Evolutionary conservation across 2,113 vertebrate genomes (phyloP), one percentile per base, ranked within the genome.

Genomic region (Sminthopsis crassicaudata): DNA sequence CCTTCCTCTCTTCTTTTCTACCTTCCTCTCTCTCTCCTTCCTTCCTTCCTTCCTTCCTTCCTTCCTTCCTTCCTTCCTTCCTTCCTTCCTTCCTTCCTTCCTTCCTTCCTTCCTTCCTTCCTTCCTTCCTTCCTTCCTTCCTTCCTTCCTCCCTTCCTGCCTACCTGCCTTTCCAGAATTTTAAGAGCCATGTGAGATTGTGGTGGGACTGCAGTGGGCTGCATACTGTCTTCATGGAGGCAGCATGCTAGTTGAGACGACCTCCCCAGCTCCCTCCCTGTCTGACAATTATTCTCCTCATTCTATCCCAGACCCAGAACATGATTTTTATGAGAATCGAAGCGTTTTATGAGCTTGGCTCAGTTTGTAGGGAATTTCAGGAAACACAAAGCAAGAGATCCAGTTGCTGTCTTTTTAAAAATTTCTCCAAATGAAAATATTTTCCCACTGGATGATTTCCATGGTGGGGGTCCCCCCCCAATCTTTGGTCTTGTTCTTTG

Each of bases 401-500:
- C 10, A 53, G 48, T 12, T n/a, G 7, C 23, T 4, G 6, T 27
- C 6, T 93, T 96, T 93, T 84, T 84, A 84, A 60, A 60, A 11
- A 91, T 89, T 93, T 91, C 84, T 95, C 53, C 91, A 97, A 91
- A 92, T 50, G 30, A 91, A 95, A 95, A 92, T 46, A 50, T 92
- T 92, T 93, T 48, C 46, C 46, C 42, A 67, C 67, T 42, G 2
- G 42, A 67, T 67, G 91, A 91, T 53, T 93, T 67, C 50, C 60
- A 94, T 46, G 60, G 11, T 84, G 57, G 94, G 89, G 90, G n/a
- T 60, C 67, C 19, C n/a, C 57, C 67, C 67, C 36, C 67, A 84
- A 22, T 19, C 67, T 7, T 84, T 42, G 67, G 67, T 42, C 67
- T 84, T 84, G n/a, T 84, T 84, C 48, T 54, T 96, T 42, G 48